Conservation (phyloP, 2,888 invertebrate species). For the Leucozona laternaria region DNA sequence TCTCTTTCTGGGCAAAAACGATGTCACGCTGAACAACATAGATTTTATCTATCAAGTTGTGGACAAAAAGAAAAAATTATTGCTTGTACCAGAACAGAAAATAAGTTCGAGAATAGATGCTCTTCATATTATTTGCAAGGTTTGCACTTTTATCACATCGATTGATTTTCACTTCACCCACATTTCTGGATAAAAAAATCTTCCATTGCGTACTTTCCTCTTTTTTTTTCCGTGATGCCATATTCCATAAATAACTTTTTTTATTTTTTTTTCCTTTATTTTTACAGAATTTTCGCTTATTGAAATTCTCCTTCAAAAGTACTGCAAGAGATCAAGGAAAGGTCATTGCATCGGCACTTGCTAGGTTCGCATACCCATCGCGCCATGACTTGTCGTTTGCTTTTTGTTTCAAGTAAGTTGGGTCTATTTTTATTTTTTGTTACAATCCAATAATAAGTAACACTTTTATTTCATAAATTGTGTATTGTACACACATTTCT, state of each 20-base stretch:
- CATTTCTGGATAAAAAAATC: conserved; percentile 19
- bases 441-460: not conserved
- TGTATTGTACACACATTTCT: not conserved
- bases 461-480: not conserved
- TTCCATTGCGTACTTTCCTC: not conserved
- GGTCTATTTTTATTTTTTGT: conserved; percentile 24
- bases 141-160: conserved; percentile 47
- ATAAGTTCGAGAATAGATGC: conserved; percentile 82
- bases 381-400: conserved; percentile 94
- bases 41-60: conserved; percentile 82
- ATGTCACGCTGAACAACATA: conserved; percentile 83
- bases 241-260: conserved; percentile 52
- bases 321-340: conserved; percentile 92
- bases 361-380: conserved; percentile 94
- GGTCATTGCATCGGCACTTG: conserved; percentile 90
- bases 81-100: conserved; percentile 81
- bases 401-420: conserved; percentile 90
- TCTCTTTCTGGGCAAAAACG: conserved; percentile 81
- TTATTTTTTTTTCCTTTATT: conserved; percentile 75
- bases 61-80: conserved; percentile 80
- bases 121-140: conserved; percentile 82
- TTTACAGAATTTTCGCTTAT: conserved; percentile 92
- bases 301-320: conserved; percentile 94
- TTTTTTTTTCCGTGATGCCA: not conserved
- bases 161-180: conserved; percentile 59